Evolutionary conservation across 1,140 invertebrate species (phyloP), one percentile per base, ranked within the genome.

Genomic region (Papilio polyxenes): DNA sequence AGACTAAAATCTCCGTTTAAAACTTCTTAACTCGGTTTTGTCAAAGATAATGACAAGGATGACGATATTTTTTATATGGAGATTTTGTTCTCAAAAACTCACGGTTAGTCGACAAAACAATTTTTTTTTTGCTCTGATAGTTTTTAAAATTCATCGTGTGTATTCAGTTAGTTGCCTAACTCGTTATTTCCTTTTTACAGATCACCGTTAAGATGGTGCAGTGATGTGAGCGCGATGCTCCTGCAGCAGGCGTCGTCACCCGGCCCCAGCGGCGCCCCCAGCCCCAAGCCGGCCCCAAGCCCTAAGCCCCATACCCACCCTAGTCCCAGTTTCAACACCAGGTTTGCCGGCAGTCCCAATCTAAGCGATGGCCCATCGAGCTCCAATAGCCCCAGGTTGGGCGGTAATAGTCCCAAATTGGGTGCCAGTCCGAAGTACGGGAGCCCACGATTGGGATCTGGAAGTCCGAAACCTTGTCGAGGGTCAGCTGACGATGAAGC

Each of bases 211-310:
- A 83, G 80, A 93, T 92, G 91, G 84, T 89, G 87, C 88, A 90
- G 91, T 91, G 92, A 94, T 87, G 89, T 92, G 87, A 89, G 87
- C 90, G 91, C 89, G 83, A 94, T 94, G 93, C 90, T 94, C 89
- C 90, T 94, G 90, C 92, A 93, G 91, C 93, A 93, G 90, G 90
- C 90, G 84, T 90, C 91, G 85, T 90, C 90, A 88, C 91, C 92
- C 87, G 92, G 92, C 88, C 89, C 92, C 87, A 93, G 92, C 89
- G 90, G 92, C 89, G 89, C 92, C 87, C 90, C 92, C 86, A 93
- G 91, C 87, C 92, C 92, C 49, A 93, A 93, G 75, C 87, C 89
- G 72, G 69, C 83, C 65, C 87, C 87, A 17, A 92, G 89, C 78
- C 88, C 89, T 0, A 81, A 90, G 11, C 89, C 90, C 5, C 90